phyloP scores from a whole-genome alignment of 2,113 vertebrate species.

The Callospermophilus lateralis region DNA sequence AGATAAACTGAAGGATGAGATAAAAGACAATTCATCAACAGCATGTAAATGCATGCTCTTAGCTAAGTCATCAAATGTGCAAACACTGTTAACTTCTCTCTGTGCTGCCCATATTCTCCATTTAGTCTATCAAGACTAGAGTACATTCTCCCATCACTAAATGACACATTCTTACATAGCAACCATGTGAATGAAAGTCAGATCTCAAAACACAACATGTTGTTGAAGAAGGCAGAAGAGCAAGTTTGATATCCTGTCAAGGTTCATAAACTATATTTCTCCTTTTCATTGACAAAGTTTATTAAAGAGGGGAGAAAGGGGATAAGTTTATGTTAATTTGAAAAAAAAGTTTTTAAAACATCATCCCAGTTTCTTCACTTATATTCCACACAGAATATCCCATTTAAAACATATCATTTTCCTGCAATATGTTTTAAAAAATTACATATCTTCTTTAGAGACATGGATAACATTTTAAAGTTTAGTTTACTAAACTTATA shows the following conservation, averaged over 20 bases:
- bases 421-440: background rate
- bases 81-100: background rate
- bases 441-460: background rate
- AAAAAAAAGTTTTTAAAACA: background rate
- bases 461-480: background rate
- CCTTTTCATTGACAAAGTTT: constrained; percentile 17
- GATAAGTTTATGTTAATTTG: background rate
- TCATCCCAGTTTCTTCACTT: background rate
- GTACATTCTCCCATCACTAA: background rate
- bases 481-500: background rate
- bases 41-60: background rate
- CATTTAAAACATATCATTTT: background rate
- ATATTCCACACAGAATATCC: background rate
- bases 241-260: background rate
- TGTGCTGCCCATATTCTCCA: background rate
- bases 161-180: background rate
- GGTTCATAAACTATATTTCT: background rate
- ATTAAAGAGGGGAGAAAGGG: background rate
- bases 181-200: background rate
- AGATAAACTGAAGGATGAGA: background rate
- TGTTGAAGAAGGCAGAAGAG: background rate
- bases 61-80: background rate
- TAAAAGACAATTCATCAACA: background rate
- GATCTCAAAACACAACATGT: background rate
- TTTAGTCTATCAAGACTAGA: background rate